These are phyloP conservation scores for Rhagoletis pomonella DNA, from an alignment of 1,140 invertebrate species.

Conservation along the genomic window DNA sequence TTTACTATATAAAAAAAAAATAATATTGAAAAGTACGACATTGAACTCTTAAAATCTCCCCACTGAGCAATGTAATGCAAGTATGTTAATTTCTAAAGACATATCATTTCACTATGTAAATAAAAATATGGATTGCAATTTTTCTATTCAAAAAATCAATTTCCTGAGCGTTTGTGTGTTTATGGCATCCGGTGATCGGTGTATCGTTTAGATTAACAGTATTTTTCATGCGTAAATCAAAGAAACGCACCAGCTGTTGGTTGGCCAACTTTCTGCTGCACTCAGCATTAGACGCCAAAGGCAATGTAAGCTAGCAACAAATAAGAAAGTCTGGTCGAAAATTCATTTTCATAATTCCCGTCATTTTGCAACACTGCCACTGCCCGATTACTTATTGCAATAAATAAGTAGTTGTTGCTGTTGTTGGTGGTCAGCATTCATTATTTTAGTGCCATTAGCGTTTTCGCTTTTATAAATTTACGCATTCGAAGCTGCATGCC, in stretches of 20 bases:
- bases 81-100: no score
- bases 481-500: slow-evolving; percentile 26
- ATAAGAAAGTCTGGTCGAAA: background rate
- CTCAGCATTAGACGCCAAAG: background rate
- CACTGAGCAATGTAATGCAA: no score
- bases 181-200: background rate
- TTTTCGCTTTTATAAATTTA: slow-evolving; percentile 26
- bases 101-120: no score
- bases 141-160: slow-evolving; percentile 6
- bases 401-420: no score
- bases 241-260: background rate
- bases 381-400: background rate
- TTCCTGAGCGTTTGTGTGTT: background rate
- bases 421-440: background rate
- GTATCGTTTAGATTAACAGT: background rate
- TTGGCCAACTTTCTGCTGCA: background rate
- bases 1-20: no score
- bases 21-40: no score
- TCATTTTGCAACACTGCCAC: background rate
- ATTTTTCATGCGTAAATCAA: slow-evolving; percentile 34
- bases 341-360: background rate
- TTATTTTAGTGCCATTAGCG: slow-evolving; percentile 36
- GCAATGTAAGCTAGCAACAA: background rate
- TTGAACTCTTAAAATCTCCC: no score
- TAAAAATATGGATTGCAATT: no score